These are phyloP conservation scores for Halisarca cf. caerulea DNA, from an alignment of 37 sponge, comb jelly and placozoan genomes.

Conservation along the genomic window DNA sequence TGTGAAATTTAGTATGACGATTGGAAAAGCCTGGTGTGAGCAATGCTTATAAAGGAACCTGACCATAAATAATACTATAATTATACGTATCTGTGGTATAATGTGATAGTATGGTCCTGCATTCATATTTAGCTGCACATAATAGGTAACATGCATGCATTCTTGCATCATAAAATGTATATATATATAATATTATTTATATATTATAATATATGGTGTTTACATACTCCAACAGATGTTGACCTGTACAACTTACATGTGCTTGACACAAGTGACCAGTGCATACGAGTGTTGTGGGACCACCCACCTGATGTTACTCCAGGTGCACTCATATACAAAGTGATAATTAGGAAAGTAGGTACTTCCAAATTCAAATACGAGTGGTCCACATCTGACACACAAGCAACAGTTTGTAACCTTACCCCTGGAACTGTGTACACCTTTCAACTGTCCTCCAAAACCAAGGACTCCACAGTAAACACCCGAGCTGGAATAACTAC, in stretches of 20 bases:
- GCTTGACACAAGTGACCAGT: not conserved
- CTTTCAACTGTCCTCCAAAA: not conserved
- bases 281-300: not conserved
- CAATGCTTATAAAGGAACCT: too few relatives aligned
- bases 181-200: too few relatives aligned
- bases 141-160: too few relatives aligned
- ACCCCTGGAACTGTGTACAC: not conserved
- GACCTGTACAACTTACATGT: slow-evolving; percentile 5
- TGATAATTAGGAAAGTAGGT: not conserved
- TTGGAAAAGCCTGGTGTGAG: too few relatives aligned
- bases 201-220: too few relatives aligned
- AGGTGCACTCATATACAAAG: not conserved
- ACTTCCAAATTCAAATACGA: not conserved
- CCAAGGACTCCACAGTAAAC: not conserved
- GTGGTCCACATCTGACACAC: not conserved
- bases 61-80: too few relatives aligned
- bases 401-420: not conserved
- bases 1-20: too few relatives aligned
- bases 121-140: too few relatives aligned
- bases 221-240: not conserved
- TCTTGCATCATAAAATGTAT: too few relatives aligned
- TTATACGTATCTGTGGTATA: too few relatives aligned
- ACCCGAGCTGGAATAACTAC: not conserved
- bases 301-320: not conserved
- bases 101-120: too few relatives aligned